Percentiles rank a stretch among this genome's conserved stretches.
These are phyloP conservation scores for Colostygia pectinataria DNA, from an alignment of 2,888 invertebrate species.

Conservation along the genomic window DNA sequence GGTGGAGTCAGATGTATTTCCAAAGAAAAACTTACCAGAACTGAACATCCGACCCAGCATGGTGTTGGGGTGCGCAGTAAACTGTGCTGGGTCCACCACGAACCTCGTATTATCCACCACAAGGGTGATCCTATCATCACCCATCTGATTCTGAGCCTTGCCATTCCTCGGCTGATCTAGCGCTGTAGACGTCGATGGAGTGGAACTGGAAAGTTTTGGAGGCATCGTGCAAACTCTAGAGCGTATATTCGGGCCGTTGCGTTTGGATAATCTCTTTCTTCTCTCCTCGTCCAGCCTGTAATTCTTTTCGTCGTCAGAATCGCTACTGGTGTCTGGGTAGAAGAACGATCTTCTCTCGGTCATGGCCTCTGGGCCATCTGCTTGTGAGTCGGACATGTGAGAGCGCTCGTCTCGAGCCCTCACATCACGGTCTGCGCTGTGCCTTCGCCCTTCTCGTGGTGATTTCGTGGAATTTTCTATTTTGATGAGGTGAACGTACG, in stretches of 20 bases:
- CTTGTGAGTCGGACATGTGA: conserved; percentile 73
- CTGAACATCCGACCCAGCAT: conserved; percentile 99
- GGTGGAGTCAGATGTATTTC: too few relatives aligned
- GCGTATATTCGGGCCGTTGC: conserved; percentile 62
- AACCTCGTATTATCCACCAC: conserved; percentile 97
- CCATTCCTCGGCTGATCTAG: conserved; percentile 62
- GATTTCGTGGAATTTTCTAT: conserved; percentile 28
- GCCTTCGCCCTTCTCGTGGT: conserved; percentile 41
- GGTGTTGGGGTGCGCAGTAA: conserved; percentile 97
- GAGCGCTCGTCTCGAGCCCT: conserved; percentile 65
- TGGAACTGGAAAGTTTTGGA: conserved; percentile 59
- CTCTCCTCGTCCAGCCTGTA: conserved; percentile 89
- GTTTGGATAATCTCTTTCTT: conserved; percentile 79
- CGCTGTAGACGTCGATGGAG: conserved; percentile 64
- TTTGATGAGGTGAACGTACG: conserved; percentile 13
- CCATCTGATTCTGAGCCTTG: conserved; percentile 58
- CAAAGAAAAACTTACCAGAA: conserved; percentile 82
- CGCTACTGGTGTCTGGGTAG: conserved; percentile 89
- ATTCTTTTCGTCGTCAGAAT: conserved; percentile 86
- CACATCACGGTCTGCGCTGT: conserved; percentile 67
- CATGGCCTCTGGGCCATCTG: conserved; percentile 69
- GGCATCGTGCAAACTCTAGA: conserved; percentile 59
- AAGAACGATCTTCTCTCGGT: conserved; percentile 70
- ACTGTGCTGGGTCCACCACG: conserved; percentile 95
- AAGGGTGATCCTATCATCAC: conserved; percentile 92